phyloP scores from a whole-genome alignment of 2,113 vertebrate genomes.

The Poeciliopsis turrubarensis region DNA sequence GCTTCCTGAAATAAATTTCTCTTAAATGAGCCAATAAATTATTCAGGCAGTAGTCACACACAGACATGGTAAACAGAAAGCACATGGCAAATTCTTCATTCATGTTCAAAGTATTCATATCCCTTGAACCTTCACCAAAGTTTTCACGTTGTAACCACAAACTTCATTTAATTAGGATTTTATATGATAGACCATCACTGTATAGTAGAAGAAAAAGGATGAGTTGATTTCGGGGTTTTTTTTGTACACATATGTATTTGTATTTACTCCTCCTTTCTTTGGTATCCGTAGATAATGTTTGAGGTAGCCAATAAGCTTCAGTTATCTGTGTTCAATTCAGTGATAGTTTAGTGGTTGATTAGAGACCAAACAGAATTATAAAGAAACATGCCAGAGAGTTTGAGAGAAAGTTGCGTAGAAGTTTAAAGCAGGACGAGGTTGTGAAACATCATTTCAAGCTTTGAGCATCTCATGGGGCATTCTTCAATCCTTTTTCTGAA shows the following conservation, averaged over 20 bases:
- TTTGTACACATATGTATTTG: too few species aligned
- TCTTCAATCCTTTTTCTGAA: too few species aligned
- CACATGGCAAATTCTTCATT: too few species aligned
- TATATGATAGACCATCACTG: neutral
- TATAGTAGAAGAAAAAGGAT: neutral
- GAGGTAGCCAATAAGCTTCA: too few species aligned
- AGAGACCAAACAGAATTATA: neutral
- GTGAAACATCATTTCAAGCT: too few species aligned
- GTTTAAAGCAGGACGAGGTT: neutral
- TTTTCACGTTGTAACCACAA: neutral
- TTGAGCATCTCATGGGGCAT: too few species aligned
- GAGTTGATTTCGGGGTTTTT: too few species aligned
- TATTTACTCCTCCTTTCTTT: too few species aligned
- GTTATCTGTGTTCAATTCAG: too few species aligned
- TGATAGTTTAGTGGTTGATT: too few species aligned
- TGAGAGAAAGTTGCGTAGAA: neutral
- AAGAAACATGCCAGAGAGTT: neutral
- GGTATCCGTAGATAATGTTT: too few species aligned
- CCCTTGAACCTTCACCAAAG: neutral
- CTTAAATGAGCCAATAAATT: constrained; percentile 3
- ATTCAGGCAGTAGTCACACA: constrained; percentile 1
- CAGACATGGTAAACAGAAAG: neutral
- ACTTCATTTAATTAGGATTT: neutral
- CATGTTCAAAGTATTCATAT: too few species aligned
- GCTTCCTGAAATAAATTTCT: constrained; percentile 21